Evolutionary conservation across 2,113 vertebrate genomes (phyloP), one percentile per base, ranked within the genome.

Genomic region (Speoplatyrhinus poulsoni): DNA sequence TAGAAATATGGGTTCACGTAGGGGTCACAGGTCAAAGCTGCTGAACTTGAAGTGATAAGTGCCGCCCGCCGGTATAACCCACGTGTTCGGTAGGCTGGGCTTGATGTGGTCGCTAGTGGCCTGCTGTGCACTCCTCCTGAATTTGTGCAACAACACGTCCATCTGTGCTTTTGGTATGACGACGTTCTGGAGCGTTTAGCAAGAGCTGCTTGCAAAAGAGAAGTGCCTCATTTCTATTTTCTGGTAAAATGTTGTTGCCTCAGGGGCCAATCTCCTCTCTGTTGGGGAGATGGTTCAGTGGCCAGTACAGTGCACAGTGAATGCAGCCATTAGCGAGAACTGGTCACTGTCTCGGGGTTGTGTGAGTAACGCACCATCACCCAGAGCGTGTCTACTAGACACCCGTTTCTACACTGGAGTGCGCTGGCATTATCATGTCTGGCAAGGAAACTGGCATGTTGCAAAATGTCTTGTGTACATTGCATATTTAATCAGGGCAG

Each of bases 401-500:
- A n/a, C 57, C 11, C 9, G 3, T 12, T 12, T 8, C 33, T 19
- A 15, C 12, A 1, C 59, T 46, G 1, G 15, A 9, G 36, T 41
- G 7, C 36, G 4, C 5, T 41, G 36, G 36, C 7, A 41, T 41
- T 41, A 41, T 41, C 36, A 41, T 62, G 48, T 63, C 62, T 66
- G 75, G 81, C 66, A 79, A 58, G 46, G 72, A 49, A 67, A 59
- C 12, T 57, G 57, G 19, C 47, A 16, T 3, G 7, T 46, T 61
- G 47, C 36, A 70, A 70, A 75, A 49, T 60, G 16, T 32, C 32
- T 58, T 4, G 17, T n/a, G 56, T 17, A 12, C 36, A 41, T 70
- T 70, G 56, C 71, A 62, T 83, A 54, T 79, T 73, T 80, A 85
- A 81, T 46, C 62, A 67, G 78, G 66, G 48, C 61, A 65, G 33